phyloP scores from a whole-genome alignment of 1,140 invertebrate genomes.

The Galendromus occidentalis region DNA sequence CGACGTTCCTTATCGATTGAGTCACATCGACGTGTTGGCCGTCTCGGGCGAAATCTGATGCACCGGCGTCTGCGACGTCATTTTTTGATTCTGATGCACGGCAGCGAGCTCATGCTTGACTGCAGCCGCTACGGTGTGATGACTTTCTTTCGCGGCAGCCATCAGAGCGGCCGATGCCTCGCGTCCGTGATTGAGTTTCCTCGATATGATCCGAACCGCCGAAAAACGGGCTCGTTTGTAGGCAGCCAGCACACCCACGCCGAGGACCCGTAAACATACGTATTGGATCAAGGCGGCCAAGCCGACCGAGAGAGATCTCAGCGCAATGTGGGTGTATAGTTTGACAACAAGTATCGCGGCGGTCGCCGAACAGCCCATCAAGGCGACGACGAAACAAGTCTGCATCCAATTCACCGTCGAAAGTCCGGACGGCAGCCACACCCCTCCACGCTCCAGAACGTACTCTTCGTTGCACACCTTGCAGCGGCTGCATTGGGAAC shows the following conservation, averaged over 20 bases:
- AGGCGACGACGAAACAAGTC: slow-evolving; percentile 40
- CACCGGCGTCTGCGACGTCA: not conserved
- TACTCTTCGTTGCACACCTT: slow-evolving; percentile 52
- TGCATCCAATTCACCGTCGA: slow-evolving; percentile 58
- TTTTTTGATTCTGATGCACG: slow-evolving; percentile 3
- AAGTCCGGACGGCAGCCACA: slow-evolving; percentile 31
- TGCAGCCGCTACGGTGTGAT: not conserved
- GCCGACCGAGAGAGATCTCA: slow-evolving; percentile 54
- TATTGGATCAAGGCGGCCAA: slow-evolving; percentile 58
- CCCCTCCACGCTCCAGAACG: slow-evolving; percentile 50
- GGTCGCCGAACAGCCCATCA: slow-evolving; percentile 49
- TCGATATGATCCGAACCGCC: slow-evolving; percentile 52
- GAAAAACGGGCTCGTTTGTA: slow-evolving; percentile 71
- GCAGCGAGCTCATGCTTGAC: slow-evolving; percentile 6
- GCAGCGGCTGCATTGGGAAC: slow-evolving; percentile 44
- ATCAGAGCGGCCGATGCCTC: not conserved
- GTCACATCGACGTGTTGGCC: not conserved
- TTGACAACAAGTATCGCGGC: slow-evolving; percentile 60
- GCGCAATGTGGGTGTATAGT: slow-evolving; percentile 50
- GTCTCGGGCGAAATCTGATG: not conserved
- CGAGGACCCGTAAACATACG: slow-evolving; percentile 59
- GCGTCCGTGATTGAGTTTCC: slow-evolving; percentile 14
- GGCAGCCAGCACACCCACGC: slow-evolving; percentile 59
- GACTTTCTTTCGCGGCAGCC: slow-evolving; percentile 6
- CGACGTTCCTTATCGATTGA: not conserved